A percentile compares a stretch with the other conserved stretches of the same genome.
Evolutionary conservation across 1,140 invertebrate genomes (phyloP).

Genomic region (Drosophila saltans): DNA sequence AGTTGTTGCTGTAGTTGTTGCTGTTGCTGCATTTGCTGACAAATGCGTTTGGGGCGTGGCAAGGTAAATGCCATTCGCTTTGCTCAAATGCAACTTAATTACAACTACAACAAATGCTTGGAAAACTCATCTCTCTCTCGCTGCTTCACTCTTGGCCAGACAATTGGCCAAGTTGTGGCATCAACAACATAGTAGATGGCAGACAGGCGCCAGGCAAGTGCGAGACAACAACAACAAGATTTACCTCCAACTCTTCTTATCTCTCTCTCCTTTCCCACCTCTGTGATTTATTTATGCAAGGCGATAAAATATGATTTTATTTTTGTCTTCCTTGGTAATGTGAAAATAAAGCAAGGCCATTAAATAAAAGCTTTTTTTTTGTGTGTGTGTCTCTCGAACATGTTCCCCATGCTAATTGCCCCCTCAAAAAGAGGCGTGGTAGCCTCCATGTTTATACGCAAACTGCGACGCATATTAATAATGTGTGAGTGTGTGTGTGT

Average conservation of each 20-base stretch:
- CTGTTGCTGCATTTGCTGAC: slow-evolving; percentile 40
- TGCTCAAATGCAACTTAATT: slow-evolving; percentile 75
- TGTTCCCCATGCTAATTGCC: slow-evolving; percentile 71
- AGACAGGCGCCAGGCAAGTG: slow-evolving; percentile 62
- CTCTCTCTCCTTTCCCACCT: slow-evolving; percentile 13
- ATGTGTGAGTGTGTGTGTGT: slow-evolving; percentile 17
- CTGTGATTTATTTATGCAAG: slow-evolving; percentile 76
- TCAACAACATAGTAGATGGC: slow-evolving; percentile 28
- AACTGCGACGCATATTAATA: slow-evolving; percentile 76
- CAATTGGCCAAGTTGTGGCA: slow-evolving; percentile 66
- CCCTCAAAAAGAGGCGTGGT: slow-evolving; percentile 8
- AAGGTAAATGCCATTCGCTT: slow-evolving; percentile 26
- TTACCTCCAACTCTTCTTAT: slow-evolving; percentile 52
- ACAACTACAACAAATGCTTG: slow-evolving; percentile 65
- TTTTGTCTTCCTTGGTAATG: slow-evolving; percentile 50
- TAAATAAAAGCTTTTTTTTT: slow-evolving; percentile 27
- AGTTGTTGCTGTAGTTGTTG: slow-evolving; percentile 25
- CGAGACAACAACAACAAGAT: slow-evolving; percentile 18
- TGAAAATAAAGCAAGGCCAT: slow-evolving; percentile 50
- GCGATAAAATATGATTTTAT: slow-evolving; percentile 76
- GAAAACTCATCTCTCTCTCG: slow-evolving; percentile 36
- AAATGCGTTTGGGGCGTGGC: slow-evolving; percentile 54
- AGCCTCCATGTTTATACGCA: slow-evolving; percentile 35
- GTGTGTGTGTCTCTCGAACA: slow-evolving; percentile 21
- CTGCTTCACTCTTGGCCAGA: slow-evolving; percentile 59